Evolutionary conservation across 2,888 invertebrate species (phyloP), one percentile per base, ranked within the genome.

Genomic region (Lymantria dispar): DNA sequence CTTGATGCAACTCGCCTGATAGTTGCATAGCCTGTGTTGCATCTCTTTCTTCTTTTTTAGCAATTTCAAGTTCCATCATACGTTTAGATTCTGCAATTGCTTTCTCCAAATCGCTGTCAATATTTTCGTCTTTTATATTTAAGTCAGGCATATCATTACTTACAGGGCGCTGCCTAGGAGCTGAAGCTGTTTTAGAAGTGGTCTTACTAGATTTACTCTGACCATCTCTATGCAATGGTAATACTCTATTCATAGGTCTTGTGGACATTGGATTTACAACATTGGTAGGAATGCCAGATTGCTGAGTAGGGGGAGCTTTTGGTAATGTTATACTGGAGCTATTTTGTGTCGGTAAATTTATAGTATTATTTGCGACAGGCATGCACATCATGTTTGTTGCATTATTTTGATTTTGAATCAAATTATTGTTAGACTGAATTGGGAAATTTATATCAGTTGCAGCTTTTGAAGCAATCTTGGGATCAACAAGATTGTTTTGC

Each of bases 211-310:
- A 78, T 52, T 92, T 92, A 66, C 93, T 93, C 64, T 93, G 92
- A 8, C 92, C 92, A 48, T 94, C 93, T 57, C 95, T 94, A 68
- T 95, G 96, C 92, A 96, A 94, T 9, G 96, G 96, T 46, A 96
- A 74, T 1, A 96, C 96, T 57, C 96, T 92, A 74, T 95, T 96
- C 92, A 96, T 96, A 40, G 96, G 96, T 52, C 96, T 88, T 80
- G 85, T 92, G 7, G 88, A 86, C 85, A 94, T 93, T 1, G 95
- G 95, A 72, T 94, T 94, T 0, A 95, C 95, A 47, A 95, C 94
- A 76, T 95, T 95, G 10, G 94, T 95, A 13, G 95, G 95, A 65
- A 95, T 93, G 36, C 92, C 92, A 54, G 87, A 87, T 67, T 93
- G 92, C 71, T 93, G 93, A 55, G 93, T 93, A 10, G 92, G 88